Base-by-base conservation (phyloP, 2,797 vertebrate genomes). In the Anguilla anguilla region DNA sequence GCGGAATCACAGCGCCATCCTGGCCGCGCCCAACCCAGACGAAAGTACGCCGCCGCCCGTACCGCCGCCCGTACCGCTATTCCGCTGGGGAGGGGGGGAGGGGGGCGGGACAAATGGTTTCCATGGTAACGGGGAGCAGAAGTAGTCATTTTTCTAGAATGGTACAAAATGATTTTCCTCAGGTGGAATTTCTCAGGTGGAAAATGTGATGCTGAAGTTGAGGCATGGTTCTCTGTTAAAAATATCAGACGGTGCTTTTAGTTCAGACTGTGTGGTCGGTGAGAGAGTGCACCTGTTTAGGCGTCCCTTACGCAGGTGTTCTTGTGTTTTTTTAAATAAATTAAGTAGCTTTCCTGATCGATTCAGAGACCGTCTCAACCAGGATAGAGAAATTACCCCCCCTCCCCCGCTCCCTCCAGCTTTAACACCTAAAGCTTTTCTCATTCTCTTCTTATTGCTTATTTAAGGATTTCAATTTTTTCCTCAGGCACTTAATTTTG, bases 1-100 rank as follows among this genome's bases (percentile, higher is more conserved):
- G 89, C 93, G 96, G 91, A 97, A 97, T 86, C 97, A 97, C 91
- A 97, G 97, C 0, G 96, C 96, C 91, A 97, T 97, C 86, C 94
- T 97, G 0, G 96, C 97, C 9, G 95, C 96, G 0, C 97, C 97
- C 77, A 97, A 97, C 89, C 96, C 97, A 0, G 97, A 97, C 0
- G 97, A 97, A 89, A 97, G 97, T 97, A 92, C 96, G 96, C 35
- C 17, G 3, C 83, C 13, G 17, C 13, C 35, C 6, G 6, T 28
- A 28, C n/a, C 31, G n/a, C 57, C 46, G 19, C 10, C 79, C n/a
- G 0, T n/a, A 10, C 81, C 49, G 3, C 83, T 74, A 31, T 13
- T 39, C 31, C 0, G 72, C 39, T 77, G 10, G 72, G 72, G 28
- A 13, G 25, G 10, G 0, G 67, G 55, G 9, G 5, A n/a, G 4